Percentiles rank a stretch among this genome's conserved stretches.
Conservation (phyloP, 2,888 invertebrate species). For the Leptinotarsa rubiginosa region DNA sequence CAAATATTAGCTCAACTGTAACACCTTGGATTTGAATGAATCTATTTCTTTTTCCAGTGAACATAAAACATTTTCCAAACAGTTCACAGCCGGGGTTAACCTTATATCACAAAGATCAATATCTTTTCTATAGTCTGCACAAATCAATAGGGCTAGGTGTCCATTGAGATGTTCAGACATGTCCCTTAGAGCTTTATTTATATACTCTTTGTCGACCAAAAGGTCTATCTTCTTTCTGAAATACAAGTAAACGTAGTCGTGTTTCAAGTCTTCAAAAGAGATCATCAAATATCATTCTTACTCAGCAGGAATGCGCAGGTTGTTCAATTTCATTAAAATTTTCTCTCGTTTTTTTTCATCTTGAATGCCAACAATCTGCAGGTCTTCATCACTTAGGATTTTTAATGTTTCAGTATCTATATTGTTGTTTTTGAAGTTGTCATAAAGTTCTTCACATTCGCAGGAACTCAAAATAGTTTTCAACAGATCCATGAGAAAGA, state of each 20-base stretch:
- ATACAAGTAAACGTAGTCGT: conserved; percentile 4
- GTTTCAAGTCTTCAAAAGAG: background rate
- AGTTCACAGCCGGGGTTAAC: conserved; percentile 39
- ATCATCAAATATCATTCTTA: conserved; percentile 40
- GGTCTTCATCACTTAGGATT: conserved; percentile 54
- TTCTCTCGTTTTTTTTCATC: conserved; percentile 46
- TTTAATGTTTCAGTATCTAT: conserved; percentile 53
- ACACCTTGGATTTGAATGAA: conserved; percentile 41
- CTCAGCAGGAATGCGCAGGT: conserved; percentile 57
- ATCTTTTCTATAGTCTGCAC: conserved; percentile 45
- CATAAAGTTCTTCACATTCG: conserved; percentile 54
- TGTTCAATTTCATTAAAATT: conserved; percentile 44
- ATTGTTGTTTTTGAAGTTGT: conserved; percentile 51
- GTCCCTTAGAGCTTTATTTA: conserved; percentile 42
- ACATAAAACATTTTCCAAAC: conserved; percentile 37
- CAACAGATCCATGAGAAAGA: conserved; percentile 52
- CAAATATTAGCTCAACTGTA: background rate
- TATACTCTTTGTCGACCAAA: conserved; percentile 41
- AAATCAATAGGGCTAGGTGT: conserved; percentile 48
- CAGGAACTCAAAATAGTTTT: conserved; percentile 56
- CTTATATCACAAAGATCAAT: conserved; percentile 46
- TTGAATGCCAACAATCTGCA: conserved; percentile 51
- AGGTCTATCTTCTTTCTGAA: conserved; percentile 44
- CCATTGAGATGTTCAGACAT: conserved; percentile 48
- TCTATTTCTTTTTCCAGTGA: conserved; percentile 42